These are phyloP conservation scores for Drosophila nikananu DNA, from an alignment of 1,140 invertebrate genomes.

Conservation along the genomic window DNA sequence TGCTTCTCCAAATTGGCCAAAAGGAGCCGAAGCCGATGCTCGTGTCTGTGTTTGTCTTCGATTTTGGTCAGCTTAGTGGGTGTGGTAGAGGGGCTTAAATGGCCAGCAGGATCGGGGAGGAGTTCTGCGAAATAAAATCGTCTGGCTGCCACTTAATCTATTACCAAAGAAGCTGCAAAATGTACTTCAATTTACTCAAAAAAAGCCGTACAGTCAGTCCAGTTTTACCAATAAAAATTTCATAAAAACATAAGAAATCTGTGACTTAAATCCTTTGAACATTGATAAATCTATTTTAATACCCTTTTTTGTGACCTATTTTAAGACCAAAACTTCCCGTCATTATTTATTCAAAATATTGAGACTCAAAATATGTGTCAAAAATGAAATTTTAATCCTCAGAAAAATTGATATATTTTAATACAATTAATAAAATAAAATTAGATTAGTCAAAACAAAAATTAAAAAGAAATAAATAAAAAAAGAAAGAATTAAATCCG, in stretches of 20 bases:
- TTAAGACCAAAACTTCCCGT: too few species aligned
- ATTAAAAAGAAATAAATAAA: too few species aligned
- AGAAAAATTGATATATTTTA: too few species aligned
- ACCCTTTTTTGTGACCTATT: too few species aligned
- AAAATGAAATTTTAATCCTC: too few species aligned
- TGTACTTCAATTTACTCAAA: neutral
- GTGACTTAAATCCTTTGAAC: neutral
- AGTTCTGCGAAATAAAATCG: neutral
- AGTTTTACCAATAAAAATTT: neutral
- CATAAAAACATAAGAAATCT: neutral
- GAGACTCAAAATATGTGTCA: too few species aligned
- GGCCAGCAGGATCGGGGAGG: neutral
- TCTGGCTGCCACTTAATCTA: neutral
- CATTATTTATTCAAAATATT: too few species aligned
- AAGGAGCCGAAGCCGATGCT: constrained; percentile 1
- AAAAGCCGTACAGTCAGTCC: too few species aligned
- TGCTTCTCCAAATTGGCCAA: constrained; percentile 33
- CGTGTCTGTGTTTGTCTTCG: constrained; percentile 9
- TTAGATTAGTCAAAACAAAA: too few species aligned
- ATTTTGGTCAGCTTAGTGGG: constrained; percentile 11
- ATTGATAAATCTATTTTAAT: too few species aligned
- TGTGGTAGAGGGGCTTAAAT: constrained; percentile 1
- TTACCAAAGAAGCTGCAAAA: neutral
- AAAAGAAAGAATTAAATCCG: too few species aligned
- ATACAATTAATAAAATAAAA: too few species aligned